Percentiles rank a stretch among this genome's conserved stretches.
Evolutionary conservation across 2,888 invertebrate species (phyloP).

Genomic region (Anarsia innoxiella): DNA sequence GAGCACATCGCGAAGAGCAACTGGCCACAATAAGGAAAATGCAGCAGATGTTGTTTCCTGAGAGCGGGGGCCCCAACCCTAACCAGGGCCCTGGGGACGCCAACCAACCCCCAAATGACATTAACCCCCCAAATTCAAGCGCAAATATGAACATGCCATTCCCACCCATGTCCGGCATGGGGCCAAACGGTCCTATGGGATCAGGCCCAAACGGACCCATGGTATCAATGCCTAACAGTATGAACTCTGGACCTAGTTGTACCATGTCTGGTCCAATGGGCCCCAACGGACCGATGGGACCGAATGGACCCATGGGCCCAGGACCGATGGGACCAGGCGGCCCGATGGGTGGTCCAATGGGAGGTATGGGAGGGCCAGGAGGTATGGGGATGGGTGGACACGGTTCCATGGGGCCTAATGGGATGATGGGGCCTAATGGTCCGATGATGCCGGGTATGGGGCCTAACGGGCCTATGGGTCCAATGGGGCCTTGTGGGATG

Average conservation of each 20-base stretch:
- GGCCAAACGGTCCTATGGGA: slow-evolving; percentile 59
- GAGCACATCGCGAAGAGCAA: slow-evolving; percentile 94
- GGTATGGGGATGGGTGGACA: slow-evolving; percentile 53
- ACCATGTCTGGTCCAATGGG: slow-evolving; percentile 67
- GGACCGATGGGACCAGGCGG: slow-evolving; percentile 54
- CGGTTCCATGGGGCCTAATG: slow-evolving; percentile 45
- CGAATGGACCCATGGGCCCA: slow-evolving; percentile 39
- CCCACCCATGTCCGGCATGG: slow-evolving; percentile 58
- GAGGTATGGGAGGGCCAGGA: slow-evolving; percentile 43
- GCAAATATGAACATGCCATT: slow-evolving; percentile 60
- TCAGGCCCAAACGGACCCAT: slow-evolving; percentile 63
- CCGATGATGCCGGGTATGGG: slow-evolving; percentile 65
- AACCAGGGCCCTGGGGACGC: slow-evolving; percentile 45
- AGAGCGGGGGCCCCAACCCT: slow-evolving; percentile 70
- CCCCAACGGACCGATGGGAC: slow-evolving; percentile 45
- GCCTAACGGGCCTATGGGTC: slow-evolving; percentile 68
- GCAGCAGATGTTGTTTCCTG: slow-evolving; percentile 94
- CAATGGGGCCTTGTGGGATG: slow-evolving; percentile 71
- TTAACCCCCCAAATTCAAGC: slow-evolving; percentile 56
- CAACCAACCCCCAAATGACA: slow-evolving; percentile 48
- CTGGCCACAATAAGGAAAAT: slow-evolving; percentile 93
- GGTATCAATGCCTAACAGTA: slow-evolving; percentile 63
- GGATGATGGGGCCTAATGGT: slow-evolving; percentile 53
- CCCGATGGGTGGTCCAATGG: slow-evolving; percentile 49
- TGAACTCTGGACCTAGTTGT: slow-evolving; percentile 64